Conservation (phyloP, 2,113 vertebrate genomes). For the Heterocephalus glaber region DNA sequence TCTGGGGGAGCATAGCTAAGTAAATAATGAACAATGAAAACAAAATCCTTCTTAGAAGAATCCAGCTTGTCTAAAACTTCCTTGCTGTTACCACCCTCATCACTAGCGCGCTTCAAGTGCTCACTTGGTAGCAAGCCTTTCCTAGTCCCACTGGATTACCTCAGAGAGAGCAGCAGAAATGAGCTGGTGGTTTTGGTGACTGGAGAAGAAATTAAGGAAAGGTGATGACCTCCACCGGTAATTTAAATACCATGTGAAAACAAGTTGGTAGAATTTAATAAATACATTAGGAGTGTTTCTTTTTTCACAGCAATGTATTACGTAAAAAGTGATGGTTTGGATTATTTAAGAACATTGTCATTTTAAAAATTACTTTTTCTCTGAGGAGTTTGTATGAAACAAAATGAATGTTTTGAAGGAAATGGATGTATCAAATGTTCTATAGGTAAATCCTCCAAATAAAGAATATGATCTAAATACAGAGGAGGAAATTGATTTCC, state of each 20-base stretch:
- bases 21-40: background rate
- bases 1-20: background rate
- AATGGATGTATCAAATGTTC: conserved; percentile 3
- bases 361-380: background rate
- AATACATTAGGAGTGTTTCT: background rate
- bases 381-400: background rate
- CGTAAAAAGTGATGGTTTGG: background rate
- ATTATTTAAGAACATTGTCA: background rate
- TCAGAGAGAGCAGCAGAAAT: background rate
- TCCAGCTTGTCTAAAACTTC: background rate
- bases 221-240: background rate
- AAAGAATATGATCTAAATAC: conserved; percentile 19
- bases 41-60: background rate
- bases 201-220: background rate
- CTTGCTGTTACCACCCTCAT: background rate
- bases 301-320: background rate
- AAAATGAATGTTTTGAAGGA: conserved; percentile 55
- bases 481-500: conserved; percentile 35
- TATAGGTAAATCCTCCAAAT: conserved; percentile 23
- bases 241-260: conserved; percentile 15
- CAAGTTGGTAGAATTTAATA: background rate
- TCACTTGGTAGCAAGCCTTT: background rate
- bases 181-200: background rate
- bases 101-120: background rate
- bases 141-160: background rate